Base-by-base conservation (phyloP, 1,140 invertebrate genomes). In the Bactericera cockerelli region DNA sequence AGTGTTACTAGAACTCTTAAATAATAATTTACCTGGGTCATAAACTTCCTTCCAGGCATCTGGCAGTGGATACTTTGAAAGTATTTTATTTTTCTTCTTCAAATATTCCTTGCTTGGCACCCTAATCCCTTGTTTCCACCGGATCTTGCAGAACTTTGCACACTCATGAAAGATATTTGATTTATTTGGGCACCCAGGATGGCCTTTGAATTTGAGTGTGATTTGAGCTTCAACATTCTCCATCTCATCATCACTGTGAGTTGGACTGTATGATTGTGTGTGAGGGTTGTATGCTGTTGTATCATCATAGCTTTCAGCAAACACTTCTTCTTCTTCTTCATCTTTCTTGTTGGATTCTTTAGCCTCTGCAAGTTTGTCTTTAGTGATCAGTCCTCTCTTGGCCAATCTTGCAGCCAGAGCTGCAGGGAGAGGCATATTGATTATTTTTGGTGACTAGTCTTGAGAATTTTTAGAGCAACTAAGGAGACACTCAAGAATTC, bases 161-260 rank as follows among this genome's bases (percentile, higher is more conserved):
- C 96, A 99, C 62, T 91, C 84, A 70, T 99, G 96, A 71, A 87
- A 93, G 60, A 92, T 86, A 70, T 98, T 99, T 65, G 80, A 87
- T 72, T 94, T 97, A 69, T 98, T 98, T 1, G 96, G 96, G 72
- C 96, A 99, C 2, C 87, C 85, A 65, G 79, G 79, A 64, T 83
- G 82, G 26, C 81, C 81, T 72, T 77, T 59, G 56, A 70, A 69
- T 63, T 64, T 53, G 57, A 22, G 65, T 56, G 42, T 56, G 3
- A 62, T 10, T 55, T 62, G 54, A 19, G 42, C 33, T 26, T 62
- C 57, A n/a, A 53, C 49, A 36, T 61, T 58, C 38, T 61, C 57
- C 55, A 58, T 58, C 36, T 58, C 60, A 38, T 61, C 56, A 58
- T 58, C 56, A 59, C 56, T 61, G 36, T 61, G 31, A 39, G 36